phyloP scores from a whole-genome alignment of 2,113 vertebrate species.

The Cervus canadensis region DNA sequence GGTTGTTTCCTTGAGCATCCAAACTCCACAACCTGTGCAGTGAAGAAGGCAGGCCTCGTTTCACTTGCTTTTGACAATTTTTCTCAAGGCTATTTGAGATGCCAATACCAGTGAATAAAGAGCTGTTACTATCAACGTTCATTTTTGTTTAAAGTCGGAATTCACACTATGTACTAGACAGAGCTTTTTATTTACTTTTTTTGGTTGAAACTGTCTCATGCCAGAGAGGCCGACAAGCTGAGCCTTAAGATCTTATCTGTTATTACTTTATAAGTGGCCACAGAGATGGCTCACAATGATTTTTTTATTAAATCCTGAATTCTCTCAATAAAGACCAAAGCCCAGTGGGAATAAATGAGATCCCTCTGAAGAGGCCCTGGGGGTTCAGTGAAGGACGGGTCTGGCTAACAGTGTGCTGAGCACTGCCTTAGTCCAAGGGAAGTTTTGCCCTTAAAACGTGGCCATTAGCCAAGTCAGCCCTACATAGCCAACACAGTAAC shows the following conservation, averaged over 20 bases:
- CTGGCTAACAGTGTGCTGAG: neutral
- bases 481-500: neutral
- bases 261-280: neutral
- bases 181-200: neutral
- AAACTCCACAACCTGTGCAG: neutral
- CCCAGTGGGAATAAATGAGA: neutral
- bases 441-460: neutral
- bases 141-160: neutral
- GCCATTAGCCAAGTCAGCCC: neutral
- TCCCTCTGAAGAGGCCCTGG: neutral
- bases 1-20: neutral
- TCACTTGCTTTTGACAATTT: neutral
- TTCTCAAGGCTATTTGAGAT: neutral
- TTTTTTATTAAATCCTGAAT: neutral
- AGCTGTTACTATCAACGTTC: neutral
- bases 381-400: neutral
- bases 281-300: neutral
- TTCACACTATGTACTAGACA: neutral
- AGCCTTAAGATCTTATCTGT: neutral
- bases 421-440: neutral
- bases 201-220: neutral
- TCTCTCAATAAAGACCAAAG: neutral
- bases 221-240: neutral
- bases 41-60: neutral
- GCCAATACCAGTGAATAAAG: conserved; percentile 28